Evolutionary conservation across 2,113 vertebrate genomes (phyloP).

Genomic region (Barbus barbus): DNA sequence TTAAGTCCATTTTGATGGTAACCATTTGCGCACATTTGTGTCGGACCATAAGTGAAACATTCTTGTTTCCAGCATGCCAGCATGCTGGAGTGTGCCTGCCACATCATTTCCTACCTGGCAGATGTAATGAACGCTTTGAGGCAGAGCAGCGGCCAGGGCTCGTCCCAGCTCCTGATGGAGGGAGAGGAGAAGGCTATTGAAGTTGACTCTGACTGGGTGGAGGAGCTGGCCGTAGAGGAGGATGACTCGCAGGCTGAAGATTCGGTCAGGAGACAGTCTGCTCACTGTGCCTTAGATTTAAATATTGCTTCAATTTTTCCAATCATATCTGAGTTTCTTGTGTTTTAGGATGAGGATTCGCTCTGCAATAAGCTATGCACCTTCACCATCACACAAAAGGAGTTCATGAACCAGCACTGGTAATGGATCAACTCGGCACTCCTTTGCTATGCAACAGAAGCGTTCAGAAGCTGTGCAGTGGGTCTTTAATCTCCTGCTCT

Average conservation of each 20-base stretch:
- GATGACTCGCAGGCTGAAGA: constrained; percentile 98
- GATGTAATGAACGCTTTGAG: constrained; percentile 95
- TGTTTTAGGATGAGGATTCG: constrained; percentile 94
- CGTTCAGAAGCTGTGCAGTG: constrained; percentile 10
- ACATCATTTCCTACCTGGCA: constrained; percentile 95
- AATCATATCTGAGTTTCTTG: constrained; percentile 26
- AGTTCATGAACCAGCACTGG: constrained; percentile 99
- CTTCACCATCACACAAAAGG: constrained; percentile 98
- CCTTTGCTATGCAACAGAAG: constrained; percentile 64
- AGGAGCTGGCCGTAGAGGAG: constrained; percentile 95
- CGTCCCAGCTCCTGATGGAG: constrained; percentile 87
- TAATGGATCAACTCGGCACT: constrained; percentile 70
- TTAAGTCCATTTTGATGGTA: background rate
- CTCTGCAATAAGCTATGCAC: constrained; percentile 98
- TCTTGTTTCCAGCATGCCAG: constrained; percentile 80
- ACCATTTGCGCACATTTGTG: background rate
- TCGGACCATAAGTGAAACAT: background rate
- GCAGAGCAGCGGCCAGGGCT: constrained; percentile 87
- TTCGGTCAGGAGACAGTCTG: constrained; percentile 77
- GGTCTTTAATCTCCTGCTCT: constrained; percentile 47
- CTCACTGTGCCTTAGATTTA: constrained; percentile 2
- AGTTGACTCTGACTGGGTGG: constrained; percentile 98
- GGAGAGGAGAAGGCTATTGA: constrained; percentile 95
- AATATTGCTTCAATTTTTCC: constrained; percentile 13
- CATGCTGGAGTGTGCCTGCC: constrained; percentile 93